phyloP scores from a whole-genome alignment of 1,140 invertebrate genomes.

The Hyles vespertilio region DNA sequence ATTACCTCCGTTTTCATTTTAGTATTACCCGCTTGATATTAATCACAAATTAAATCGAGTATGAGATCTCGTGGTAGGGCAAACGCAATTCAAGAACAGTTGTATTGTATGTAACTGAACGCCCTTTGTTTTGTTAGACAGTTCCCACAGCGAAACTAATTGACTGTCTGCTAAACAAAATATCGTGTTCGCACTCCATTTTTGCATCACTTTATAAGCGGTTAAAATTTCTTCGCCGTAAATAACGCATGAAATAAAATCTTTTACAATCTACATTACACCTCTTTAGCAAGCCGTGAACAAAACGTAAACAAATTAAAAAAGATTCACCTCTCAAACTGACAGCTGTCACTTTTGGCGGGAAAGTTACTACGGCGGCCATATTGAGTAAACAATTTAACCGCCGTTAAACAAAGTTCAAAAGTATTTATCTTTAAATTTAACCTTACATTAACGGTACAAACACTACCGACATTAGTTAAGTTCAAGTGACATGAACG shows the following conservation, averaged over 20 bases:
- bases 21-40: too few species aligned
- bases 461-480: slow-evolving; percentile 64
- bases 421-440: slow-evolving; percentile 43
- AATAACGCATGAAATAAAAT: slow-evolving; percentile 1
- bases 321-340: slow-evolving; percentile 4
- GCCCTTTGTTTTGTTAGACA: slow-evolving; percentile 69
- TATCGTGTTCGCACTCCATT: slow-evolving; percentile 65
- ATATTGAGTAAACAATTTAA: neutral
- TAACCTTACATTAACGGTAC: slow-evolving; percentile 51
- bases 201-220: slow-evolving; percentile 45
- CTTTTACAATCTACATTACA: too few species aligned
- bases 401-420: neutral
- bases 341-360: slow-evolving; percentile 13
- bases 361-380: neutral
- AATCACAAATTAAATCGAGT: too few species aligned
- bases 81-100: slow-evolving; percentile 49
- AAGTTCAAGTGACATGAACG: slow-evolving; percentile 56
- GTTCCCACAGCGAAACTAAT: slow-evolving; percentile 71
- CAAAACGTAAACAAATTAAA: neutral
- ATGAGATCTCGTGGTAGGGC: slow-evolving; percentile 47
- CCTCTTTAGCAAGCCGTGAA: too few species aligned
- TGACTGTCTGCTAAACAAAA: slow-evolving; percentile 61
- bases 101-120: slow-evolving; percentile 52
- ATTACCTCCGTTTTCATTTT: too few species aligned
- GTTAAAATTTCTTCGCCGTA: slow-evolving; percentile 25